Evolutionary conservation across 2,888 invertebrate genomes (phyloP), one percentile per base, ranked within the genome.

Genomic region (Hipparchia semele): DNA sequence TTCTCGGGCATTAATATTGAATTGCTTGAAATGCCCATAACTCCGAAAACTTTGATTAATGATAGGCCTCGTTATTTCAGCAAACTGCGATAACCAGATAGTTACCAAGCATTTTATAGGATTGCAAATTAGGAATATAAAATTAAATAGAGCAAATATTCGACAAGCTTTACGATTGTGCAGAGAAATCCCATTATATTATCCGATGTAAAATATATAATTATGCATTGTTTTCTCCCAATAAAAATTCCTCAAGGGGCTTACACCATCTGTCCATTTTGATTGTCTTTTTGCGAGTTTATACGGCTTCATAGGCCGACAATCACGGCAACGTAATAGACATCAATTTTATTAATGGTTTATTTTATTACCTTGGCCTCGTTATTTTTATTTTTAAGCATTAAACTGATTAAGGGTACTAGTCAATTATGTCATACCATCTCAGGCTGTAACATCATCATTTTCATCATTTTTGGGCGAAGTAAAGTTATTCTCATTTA

Each of bases 101-200:
- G 45, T 51, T 72, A 49, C 39, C 39, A 68, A 23, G 13, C 72
- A 64, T 72, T 39, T 86, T 86, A 81, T 84, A 84, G 87, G 88
- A 86, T 87, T 82, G 79, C 76, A 83, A 87, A 87, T 86, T 88
- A 87, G 86, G 83, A 85, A 72, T 61, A 65, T 58, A 49, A 13
- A 53, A n/a, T 60, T 51, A 64, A 70, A 66, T 67, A 64, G 33
- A 75, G 75, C 69, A 70, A 71, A 73, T 70, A 70, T 75, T 72
- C 68, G 70, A 53, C 72, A 71, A 75, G 73, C 74, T 77, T 80
- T 78, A 80, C 73, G 75, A 74, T 74, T 60, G 71, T 73, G 75
- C 73, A 74, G 75, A 73, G 77, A 71, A 75, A 23, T 23, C 72
- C 71, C 69, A 78, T 78, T 79, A 78, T 77, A 77, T 73, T 77